Evolutionary conservation across 2,797 vertebrate genomes (phyloP), one percentile per base, ranked within the genome.

Genomic region (Rhinoraja longicauda): DNA sequence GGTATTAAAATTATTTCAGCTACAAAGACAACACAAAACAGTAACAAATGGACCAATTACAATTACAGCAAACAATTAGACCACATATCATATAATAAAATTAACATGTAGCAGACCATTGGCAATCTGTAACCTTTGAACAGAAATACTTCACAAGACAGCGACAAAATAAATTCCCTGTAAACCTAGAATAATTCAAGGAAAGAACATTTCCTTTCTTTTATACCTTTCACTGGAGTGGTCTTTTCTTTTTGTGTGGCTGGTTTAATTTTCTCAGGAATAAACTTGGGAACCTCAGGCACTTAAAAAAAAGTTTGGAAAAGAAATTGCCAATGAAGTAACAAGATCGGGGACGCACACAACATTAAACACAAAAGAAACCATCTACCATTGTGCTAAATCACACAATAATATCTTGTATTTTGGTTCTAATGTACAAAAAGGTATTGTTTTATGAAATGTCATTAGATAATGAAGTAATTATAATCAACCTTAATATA

Each of bases 181-280:
- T 67, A 19, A 67, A 67, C 1, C 64, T 13, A 67, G 13, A 67
- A 67, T 19, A 67, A 67, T 67, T 67, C 15, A 15, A 67, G 15
- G 64, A 26, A 91, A 67, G 19, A 93, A 70, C 8, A 77, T 36
- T 84, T 67, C 19, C 53, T 93, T 78, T 94, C 94, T 78, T 95
- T 12, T 93, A 93, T 98, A 99, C 98, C 98, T 99, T 97, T 97
- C 93, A 96, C 94, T 94, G 96, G 95, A 62, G 95, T 96, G 2
- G 94, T 93, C 75, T 95, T 96, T 94, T 96, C 95, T 93, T 95
- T 92, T n/a, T 21, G 21, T 32, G 90, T 95, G 93, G 86, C 93
- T 84, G 95, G 91, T 24, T 95, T 93, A 93, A 95, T 93, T 93
- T 96, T 96, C 95, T 95, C 96, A 72, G 95, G 64, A 90, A 95